A percentile compares a stretch with the other conserved stretches of the same genome.
Evolutionary conservation across 2,113 vertebrate species (phyloP).

Genomic region (Gobiocypris rarus): DNA sequence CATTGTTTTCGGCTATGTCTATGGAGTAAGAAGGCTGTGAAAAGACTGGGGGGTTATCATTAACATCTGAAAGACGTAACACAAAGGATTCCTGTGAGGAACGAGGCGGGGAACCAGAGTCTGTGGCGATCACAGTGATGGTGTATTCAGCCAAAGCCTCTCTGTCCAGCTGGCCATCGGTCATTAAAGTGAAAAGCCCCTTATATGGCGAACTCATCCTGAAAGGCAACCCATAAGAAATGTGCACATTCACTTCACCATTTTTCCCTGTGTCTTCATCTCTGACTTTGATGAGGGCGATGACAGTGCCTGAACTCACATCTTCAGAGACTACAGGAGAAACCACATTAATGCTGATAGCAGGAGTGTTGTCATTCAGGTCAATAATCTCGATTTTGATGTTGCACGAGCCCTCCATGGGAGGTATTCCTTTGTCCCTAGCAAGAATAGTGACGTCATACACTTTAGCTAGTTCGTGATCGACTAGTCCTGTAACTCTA

Average conservation of each 20-base stretch:
- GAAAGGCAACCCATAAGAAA: conserved; percentile 70
- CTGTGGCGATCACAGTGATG: conserved; percentile 76
- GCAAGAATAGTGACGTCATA: conserved; percentile 80
- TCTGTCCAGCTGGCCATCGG: conserved; percentile 67
- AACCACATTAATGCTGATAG: conserved; percentile 76
- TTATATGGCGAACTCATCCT: conserved; percentile 73
- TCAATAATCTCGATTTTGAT: conserved; percentile 81
- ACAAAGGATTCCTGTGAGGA: conserved; percentile 72
- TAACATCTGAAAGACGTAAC: conserved; percentile 77
- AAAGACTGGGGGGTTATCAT: conserved; percentile 79
- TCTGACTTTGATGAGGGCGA: conserved; percentile 78
- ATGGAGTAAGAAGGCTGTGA: conserved; percentile 75
- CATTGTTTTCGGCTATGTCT: conserved; percentile 78
- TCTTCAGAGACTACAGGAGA: conserved; percentile 77
- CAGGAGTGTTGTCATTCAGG: conserved; percentile 84
- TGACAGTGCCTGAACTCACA: conserved; percentile 73
- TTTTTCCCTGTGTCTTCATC: conserved; percentile 79
- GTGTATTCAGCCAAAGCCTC: conserved; percentile 63
- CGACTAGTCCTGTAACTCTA: conserved; percentile 72
- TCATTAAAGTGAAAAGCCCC: conserved; percentile 80
- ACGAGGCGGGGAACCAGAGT: conserved; percentile 77
- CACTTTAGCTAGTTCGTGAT: conserved; percentile 77
- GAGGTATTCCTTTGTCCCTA: conserved; percentile 79
- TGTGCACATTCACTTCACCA: conserved; percentile 73
- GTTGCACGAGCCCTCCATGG: conserved; percentile 79